A percentile compares a stretch with the other conserved stretches of the same genome.
Evolutionary conservation across 2,888 invertebrate species (phyloP).

Genomic region (Latrodectus elegans): DNA sequence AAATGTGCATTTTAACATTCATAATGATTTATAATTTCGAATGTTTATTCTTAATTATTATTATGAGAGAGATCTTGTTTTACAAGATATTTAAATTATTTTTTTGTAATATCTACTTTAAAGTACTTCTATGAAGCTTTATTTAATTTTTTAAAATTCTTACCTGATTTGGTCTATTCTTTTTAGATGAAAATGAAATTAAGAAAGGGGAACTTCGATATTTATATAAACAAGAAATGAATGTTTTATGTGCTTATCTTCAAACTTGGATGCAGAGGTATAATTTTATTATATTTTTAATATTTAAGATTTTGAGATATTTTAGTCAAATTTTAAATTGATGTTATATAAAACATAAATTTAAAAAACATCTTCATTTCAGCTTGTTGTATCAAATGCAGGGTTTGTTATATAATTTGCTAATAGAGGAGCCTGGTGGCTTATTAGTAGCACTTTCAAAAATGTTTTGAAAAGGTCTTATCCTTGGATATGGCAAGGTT

Average conservation of each 20-base stretch:
- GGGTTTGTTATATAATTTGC: too few relatives aligned
- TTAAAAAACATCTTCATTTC: background rate
- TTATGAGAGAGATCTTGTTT: background rate
- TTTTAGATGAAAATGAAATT: constrained; percentile 70
- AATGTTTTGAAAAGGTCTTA: too few relatives aligned
- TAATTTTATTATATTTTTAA: background rate
- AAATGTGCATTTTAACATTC: too few relatives aligned
- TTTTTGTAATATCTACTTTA: background rate
- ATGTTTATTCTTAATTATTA: background rate
- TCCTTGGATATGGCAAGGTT: too few relatives aligned
- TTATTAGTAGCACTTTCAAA: too few relatives aligned
- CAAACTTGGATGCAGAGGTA: constrained; percentile 71
- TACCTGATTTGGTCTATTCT: constrained; percentile 17
- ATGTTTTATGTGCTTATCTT: constrained; percentile 70
- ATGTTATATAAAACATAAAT: background rate
- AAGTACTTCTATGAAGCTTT: background rate
- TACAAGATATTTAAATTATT: background rate
- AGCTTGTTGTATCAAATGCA: background rate
- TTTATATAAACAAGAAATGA: constrained; percentile 70
- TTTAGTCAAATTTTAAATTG: background rate
- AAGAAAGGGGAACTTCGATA: constrained; percentile 66
- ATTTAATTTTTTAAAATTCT: background rate
- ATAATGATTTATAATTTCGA: background rate
- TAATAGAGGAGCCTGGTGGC: too few relatives aligned
- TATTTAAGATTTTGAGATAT: too few relatives aligned